Percentiles rank a stretch among this genome's conserved stretches.
These are phyloP conservation scores for fruit fly (Drosophila melanogaster) DNA, from an alignment of 1,140 invertebrate genomes.

Conservation along the genomic window Release_6_plus_ISO1_MT NT_033777.3:27619501-27620000, in stretches of 20 bases:
- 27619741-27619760: conserved; percentile 25
- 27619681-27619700: conserved; percentile 47
- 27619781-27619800: background rate
- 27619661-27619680: conserved; percentile 46
- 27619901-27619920: conserved; percentile 10
- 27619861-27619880: conserved; percentile 55
- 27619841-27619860: conserved; percentile 77
- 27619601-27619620: conserved; percentile 80
- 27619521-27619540: background rate
- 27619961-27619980: conserved; percentile 7
- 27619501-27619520: no score
- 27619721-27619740: conserved; percentile 37
- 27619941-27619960: conserved; percentile 15
- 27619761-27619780: background rate
- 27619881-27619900: conserved; percentile 19
- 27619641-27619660: conserved; percentile 78
- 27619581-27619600: conserved; percentile 75
- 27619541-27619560: conserved; percentile 41
- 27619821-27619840: conserved; percentile 70
- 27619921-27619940: conserved; percentile 28
- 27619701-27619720: conserved; percentile 46
- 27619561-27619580: conserved; percentile 50
- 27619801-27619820: conserved; percentile 21
- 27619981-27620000: conserved; percentile 8
- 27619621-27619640: conserved; percentile 69